Percentiles rank a stretch among this genome's conserved stretches.
phyloP scores from a whole-genome alignment of 2,888 invertebrate genomes.

The Eledone cirrhosa region DNA sequence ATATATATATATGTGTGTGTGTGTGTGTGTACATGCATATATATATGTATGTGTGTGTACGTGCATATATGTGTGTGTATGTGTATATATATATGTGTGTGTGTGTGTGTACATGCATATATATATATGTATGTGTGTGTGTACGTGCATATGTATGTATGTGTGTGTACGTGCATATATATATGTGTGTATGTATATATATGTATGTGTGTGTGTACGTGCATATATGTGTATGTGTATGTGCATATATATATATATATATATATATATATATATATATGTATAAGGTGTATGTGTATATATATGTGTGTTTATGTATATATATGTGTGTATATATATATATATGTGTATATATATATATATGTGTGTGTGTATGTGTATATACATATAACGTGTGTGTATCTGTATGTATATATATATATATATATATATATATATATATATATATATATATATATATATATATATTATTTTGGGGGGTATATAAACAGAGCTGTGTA shows the following conservation, averaged over 20 bases:
- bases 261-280: slow-evolving; percentile 3
- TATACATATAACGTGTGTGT: no score
- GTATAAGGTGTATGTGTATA: not conserved
- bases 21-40: not conserved
- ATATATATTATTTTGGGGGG: no score
- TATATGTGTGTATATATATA: not conserved
- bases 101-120: not conserved
- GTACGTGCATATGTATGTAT: slow-evolving; percentile 10
- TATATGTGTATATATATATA: not conserved
- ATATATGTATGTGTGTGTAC: not conserved
- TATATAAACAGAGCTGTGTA: no score
- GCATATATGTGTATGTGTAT: slow-evolving; percentile 1
- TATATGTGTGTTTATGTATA: not conserved
- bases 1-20: not conserved
- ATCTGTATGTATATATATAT: not conserved
- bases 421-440: no score
- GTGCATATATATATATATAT: slow-evolving; percentile 8
- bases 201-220: not conserved
- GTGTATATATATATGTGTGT: not conserved
- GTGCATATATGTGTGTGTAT: not conserved
- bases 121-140: not conserved
- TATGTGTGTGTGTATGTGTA: not conserved
- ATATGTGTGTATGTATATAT: not conserved
- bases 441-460: no score
- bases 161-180: not conserved